phyloP scores from a whole-genome alignment of 1,140 invertebrate genomes.

The Ceratitis capitata region DNA sequence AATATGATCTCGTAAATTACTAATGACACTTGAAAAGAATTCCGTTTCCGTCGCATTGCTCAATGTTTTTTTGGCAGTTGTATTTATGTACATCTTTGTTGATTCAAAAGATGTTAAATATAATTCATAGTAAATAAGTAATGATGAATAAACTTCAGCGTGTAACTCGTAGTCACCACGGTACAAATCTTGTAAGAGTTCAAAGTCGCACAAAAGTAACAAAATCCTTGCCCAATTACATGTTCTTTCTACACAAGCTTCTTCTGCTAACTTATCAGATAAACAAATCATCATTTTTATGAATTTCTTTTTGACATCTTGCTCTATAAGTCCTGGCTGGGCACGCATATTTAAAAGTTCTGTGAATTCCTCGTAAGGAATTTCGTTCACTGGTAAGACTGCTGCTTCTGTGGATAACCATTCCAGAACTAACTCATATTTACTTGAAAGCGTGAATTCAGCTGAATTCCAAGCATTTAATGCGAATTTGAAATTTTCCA shows the following conservation, averaged over 20 bases:
- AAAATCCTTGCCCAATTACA: conserved; percentile 44
- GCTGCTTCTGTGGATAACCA: conserved; percentile 48
- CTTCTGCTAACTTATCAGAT: neutral
- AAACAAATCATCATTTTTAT: conserved; percentile 38
- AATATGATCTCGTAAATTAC: conserved; percentile 49
- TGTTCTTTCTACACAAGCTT: neutral
- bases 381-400: conserved; percentile 14
- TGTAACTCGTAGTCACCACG: conserved; percentile 48
- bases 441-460: conserved; percentile 55
- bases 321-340: conserved; percentile 52
- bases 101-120: conserved; percentile 40
- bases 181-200: conserved; percentile 54
- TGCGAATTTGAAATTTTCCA: conserved; percentile 54
- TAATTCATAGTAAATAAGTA: conserved; percentile 51
- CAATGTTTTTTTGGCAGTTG: neutral
- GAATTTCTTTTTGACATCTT: conserved; percentile 45
- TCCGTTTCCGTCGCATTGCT: conserved; percentile 43
- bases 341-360: conserved; percentile 50
- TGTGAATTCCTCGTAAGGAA: conserved; percentile 44
- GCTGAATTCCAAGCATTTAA: conserved; percentile 59
- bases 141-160: conserved; percentile 44
- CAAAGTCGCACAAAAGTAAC: conserved; percentile 47
- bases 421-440: conserved; percentile 55
- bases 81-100: neutral
- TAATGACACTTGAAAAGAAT: conserved; percentile 49